A percentile compares a stretch with the other conserved stretches of the same genome.
These are phyloP conservation scores for Petrolisthes manimaculis DNA, from an alignment of 2,888 invertebrate genomes.

Conservation along the genomic window DNA sequence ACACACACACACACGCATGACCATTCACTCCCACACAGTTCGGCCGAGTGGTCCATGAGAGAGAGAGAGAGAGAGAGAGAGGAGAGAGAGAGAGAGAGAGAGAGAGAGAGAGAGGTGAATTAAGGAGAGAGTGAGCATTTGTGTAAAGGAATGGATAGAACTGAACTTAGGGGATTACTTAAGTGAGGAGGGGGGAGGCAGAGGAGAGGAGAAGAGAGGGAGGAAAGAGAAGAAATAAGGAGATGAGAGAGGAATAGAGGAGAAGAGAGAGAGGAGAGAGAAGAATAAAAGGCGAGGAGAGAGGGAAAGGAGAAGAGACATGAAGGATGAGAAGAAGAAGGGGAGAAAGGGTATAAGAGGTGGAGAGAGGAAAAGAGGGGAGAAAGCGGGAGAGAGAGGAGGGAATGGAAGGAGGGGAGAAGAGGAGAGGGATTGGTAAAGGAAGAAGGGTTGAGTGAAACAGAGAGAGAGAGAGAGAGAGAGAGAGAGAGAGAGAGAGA, in stretches of 20 bases:
- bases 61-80: background rate
- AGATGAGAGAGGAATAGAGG: background rate
- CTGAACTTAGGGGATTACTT: no score
- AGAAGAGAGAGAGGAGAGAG: background rate
- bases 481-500: slow-evolving; percentile 6
- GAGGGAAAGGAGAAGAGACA: slow-evolving; percentile 8
- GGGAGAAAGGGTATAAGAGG: background rate
- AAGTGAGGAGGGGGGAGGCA: no score
- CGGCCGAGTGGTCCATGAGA: no score
- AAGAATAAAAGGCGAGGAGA: background rate
- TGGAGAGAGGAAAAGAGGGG: background rate
- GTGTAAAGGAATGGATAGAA: no score
- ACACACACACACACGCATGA: no score
- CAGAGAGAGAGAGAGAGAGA: background rate
- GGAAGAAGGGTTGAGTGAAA: background rate
- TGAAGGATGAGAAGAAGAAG: slow-evolving; percentile 1
- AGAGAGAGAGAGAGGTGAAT: no score
- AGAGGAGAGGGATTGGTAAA: background rate
- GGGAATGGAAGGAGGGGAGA: background rate
- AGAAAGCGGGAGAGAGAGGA: background rate
- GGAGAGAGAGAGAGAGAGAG: background rate
- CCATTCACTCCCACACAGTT: no score
- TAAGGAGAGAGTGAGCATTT: no score
- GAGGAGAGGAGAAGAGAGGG: background rate
- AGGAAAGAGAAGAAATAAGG: background rate